Evolutionary conservation across 2,113 vertebrate species (phyloP), one percentile per base, ranked within the genome.

Genomic region (Microcebus jonahi): DNA sequence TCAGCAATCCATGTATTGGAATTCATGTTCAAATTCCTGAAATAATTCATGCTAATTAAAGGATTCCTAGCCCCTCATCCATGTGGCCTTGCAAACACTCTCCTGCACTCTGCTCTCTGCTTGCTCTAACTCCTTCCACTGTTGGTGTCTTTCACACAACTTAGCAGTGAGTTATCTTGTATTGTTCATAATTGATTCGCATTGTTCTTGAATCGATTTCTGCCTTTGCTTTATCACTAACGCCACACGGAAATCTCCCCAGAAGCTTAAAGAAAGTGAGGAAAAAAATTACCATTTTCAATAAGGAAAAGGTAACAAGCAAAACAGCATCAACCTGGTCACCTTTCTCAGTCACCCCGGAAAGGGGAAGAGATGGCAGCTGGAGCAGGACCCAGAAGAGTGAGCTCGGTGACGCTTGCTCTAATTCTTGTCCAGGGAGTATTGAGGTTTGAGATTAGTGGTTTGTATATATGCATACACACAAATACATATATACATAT

Each of bases 91-190:
- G 34, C 31, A 82, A 0, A 42, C 8, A 2, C 14, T 20, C 7
- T 34, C 4, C 31, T 67, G 25, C 6, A 2, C 3, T 1, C 2
- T 3, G 7, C 8, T 10, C n/a, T 14, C 3, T 7, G 18, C 23
- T 48, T 2, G 5, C 27, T 65, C 75, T 29, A 8, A 29, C 34
- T 57, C 17, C 15, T 68, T 18, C 8, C 2, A 11, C 65, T 13
- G 29, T 27, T 7, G 18, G 8, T 4, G 6, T 31, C 48, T 21
- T 23, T 61, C 1, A 12, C 14, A 29, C 25, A 14, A 34, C 29
- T 42, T 7, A 13, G 76, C 42, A 25, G 12, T 2, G 57, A 11
- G 12, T 55, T 76, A 25, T 36, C 45, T 55, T 17, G 31, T 39
- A 20, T 10, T 50, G 15, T 42, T 76, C 53, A 29, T 11, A 48